Conservation (phyloP, 2,797 vertebrate species). For the Toxotes lorentzi region DNA sequence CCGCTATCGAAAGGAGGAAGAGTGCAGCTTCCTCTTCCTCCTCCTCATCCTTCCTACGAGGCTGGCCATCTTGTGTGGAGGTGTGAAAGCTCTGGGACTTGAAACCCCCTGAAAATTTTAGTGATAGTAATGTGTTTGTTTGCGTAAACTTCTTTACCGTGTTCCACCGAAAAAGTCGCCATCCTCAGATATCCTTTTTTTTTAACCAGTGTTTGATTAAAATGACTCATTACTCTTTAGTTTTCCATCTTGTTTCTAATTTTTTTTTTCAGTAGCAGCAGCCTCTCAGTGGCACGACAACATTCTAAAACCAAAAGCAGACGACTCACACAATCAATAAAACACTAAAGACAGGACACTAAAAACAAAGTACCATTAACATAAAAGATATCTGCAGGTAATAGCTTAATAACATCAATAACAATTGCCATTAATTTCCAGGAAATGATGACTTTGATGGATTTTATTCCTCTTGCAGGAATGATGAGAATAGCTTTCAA, state of each 20-base stretch:
- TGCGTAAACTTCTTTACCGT: background rate
- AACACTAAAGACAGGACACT: conserved; percentile 45
- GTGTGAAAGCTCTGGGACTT: conserved; percentile 63
- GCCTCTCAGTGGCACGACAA: background rate
- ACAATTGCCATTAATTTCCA: conserved; percentile 57
- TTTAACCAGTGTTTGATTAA: background rate
- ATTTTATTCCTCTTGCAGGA: conserved; percentile 57
- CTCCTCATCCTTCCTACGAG: conserved; percentile 59
- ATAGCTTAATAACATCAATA: conserved; percentile 45
- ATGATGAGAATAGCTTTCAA: conserved; percentile 48
- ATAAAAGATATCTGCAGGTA: conserved; percentile 44
- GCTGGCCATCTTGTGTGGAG: conserved; percentile 77
- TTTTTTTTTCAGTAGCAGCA: background rate
- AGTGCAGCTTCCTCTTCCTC: conserved; percentile 76
- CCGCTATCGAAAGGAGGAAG: conserved; percentile 64
- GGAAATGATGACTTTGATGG: conserved; percentile 53
- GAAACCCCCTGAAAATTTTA: conserved; percentile 43
- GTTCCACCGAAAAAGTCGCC: background rate
- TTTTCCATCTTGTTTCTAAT: background rate
- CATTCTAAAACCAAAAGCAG: conserved; percentile 31
- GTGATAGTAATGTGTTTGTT: conserved; percentile 6
- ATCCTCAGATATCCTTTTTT: background rate
- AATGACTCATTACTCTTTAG: background rate
- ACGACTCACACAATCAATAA: conserved; percentile 38
- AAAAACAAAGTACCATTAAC: conserved; percentile 54